phyloP scores from a whole-genome alignment of 2,888 invertebrate genomes.

The Danaus chrysippus region DNA sequence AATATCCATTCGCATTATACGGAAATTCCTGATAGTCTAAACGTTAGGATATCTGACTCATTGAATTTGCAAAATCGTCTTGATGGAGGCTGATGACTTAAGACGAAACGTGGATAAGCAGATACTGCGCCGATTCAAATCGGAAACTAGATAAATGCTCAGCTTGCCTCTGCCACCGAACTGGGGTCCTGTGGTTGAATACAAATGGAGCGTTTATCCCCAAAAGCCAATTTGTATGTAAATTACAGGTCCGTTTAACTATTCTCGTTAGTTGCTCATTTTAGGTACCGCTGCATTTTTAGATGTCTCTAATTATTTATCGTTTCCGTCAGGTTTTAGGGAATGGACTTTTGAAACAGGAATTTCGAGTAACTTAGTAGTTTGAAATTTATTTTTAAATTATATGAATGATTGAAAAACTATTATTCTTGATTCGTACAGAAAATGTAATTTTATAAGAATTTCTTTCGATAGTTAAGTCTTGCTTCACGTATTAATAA shows the following conservation, averaged over 20 bases:
- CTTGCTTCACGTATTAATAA: too few relatives aligned
- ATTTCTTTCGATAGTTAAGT: too few relatives aligned
- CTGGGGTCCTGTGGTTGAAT: constrained; percentile 71
- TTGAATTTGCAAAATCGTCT: constrained; percentile 24
- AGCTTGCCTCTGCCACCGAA: constrained; percentile 56
- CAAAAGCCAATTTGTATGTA: constrained; percentile 78
- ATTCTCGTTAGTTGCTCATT: constrained; percentile 79
- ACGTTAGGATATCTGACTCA: constrained; percentile 14
- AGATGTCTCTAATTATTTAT: constrained; percentile 48
- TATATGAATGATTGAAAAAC: too few relatives aligned
- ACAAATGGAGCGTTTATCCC: constrained; percentile 78
- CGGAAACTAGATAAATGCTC: constrained; percentile 72
- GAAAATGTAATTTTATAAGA: too few relatives aligned
- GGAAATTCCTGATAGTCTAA: constrained; percentile 1
- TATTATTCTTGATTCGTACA: too few relatives aligned
- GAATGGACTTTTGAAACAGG: too few relatives aligned
- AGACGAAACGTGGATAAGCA: constrained; percentile 33
- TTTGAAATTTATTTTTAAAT: too few relatives aligned
- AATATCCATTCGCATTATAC: background rate
- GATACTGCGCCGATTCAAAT: constrained; percentile 53
- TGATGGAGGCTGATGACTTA: constrained; percentile 7
- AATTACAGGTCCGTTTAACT: constrained; percentile 76
- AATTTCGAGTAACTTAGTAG: too few relatives aligned
- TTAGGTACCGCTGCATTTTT: constrained; percentile 70
- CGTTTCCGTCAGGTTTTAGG: constrained; percentile 34